These are phyloP conservation scores for Heteronetta atricapilla DNA, from an alignment of 2,113 vertebrate species.

Conservation along the genomic window DNA sequence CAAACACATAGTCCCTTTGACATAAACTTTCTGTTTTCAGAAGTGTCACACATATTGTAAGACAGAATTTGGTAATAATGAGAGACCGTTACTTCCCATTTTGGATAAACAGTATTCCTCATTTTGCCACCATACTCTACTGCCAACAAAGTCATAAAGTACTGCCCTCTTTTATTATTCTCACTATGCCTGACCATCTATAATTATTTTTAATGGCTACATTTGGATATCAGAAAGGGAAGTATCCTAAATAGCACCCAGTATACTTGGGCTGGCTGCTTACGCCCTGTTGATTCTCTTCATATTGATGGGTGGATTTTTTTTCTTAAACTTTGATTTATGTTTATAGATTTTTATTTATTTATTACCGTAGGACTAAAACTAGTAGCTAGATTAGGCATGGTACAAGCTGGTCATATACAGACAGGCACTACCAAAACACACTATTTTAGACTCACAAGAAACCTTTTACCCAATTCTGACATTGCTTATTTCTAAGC, in stretches of 20 bases:
- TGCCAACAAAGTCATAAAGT: neutral
- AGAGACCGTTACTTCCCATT: neutral
- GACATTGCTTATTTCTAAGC: neutral
- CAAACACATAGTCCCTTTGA: neutral
- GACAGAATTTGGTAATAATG: neutral
- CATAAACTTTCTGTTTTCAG: neutral
- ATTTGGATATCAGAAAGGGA: slow-evolving; percentile 23
- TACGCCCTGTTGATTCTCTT: neutral
- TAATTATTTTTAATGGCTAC: slow-evolving; percentile 19
- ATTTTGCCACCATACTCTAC: neutral
- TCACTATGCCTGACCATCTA: neutral
- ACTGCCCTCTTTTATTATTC: neutral
- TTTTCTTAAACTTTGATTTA: neutral
- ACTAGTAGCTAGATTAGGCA: neutral
- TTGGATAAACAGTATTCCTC: neutral
- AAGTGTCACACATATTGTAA: neutral
- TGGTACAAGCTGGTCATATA: neutral
- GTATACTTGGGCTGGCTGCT: neutral
- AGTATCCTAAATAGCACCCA: neutral
- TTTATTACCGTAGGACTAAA: neutral
- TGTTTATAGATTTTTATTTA: neutral
- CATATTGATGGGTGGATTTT: neutral
- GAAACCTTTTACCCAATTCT: neutral
- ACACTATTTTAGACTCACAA: neutral
- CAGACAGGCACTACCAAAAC: neutral